phyloP scores from a whole-genome alignment of 2,113 vertebrate species.

The Emydocephalus ijimae region DNA sequence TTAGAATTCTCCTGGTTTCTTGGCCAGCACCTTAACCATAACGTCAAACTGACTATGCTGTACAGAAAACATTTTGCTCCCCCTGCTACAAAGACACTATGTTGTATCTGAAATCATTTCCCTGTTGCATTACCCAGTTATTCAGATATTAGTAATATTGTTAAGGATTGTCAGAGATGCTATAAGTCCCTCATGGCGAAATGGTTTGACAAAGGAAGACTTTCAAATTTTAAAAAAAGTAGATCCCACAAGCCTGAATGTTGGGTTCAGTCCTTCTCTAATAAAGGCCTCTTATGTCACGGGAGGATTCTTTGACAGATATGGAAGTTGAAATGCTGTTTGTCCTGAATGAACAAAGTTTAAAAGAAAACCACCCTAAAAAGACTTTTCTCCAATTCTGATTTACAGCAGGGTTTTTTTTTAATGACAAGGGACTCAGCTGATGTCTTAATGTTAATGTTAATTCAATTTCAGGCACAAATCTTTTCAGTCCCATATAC shows the following conservation, averaged over 20 bases:
- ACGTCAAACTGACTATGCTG: too few species aligned
- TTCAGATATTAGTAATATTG: background rate
- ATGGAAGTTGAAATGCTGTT: background rate
- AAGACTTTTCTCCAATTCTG: background rate
- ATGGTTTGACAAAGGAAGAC: background rate
- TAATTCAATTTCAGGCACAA: background rate
- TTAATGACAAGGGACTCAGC: background rate
- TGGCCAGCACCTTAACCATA: too few species aligned
- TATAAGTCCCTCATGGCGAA: background rate
- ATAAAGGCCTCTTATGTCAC: background rate
- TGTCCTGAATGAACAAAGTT: background rate
- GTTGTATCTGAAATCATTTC: background rate
- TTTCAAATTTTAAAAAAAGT: background rate
- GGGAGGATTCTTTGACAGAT: background rate
- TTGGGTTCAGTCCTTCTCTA: background rate
- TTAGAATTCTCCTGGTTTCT: too few species aligned
- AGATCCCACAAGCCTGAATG: background rate
- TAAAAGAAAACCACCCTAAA: background rate
- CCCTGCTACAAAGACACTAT: background rate
- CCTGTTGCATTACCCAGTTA: background rate
- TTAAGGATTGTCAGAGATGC: background rate
- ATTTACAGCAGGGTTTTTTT: background rate
- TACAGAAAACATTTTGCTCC: too few species aligned
- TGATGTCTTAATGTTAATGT: background rate
- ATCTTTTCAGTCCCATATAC: background rate